Evolutionary conservation across 2,797 vertebrate genomes (phyloP), one percentile per base, ranked within the genome.

Genomic region (Coccyzus lansbergi): DNA sequence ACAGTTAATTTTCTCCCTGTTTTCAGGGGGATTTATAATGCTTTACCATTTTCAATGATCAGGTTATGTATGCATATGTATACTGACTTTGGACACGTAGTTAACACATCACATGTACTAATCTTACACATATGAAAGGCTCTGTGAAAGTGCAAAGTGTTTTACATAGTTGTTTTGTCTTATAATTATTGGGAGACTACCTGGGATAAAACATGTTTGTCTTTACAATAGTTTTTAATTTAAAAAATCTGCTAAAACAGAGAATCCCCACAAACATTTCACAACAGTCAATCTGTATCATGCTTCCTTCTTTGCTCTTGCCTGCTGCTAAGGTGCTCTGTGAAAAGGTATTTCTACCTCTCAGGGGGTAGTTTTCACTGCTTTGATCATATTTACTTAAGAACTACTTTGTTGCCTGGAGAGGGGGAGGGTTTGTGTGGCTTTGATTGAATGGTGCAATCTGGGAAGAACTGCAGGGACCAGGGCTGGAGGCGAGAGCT

Each of bases 21-120:
- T 60, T 82, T 15, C 19, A 19, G n/a, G 16, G 10, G 12, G 74
- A 89, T 51, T 68, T 48, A 14, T 79, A 44, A 34, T 28, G 24
- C 42, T 59, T 82, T n/a, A 74, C 6, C 26, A 17, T 5, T 7
- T 14, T 40, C 44, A 60, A 83, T 70, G 48, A 22, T 33, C 28
- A 40, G 15, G 13, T 42, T 25, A 28, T 0, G 0, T 10, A 40
- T 25, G 4, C 20, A 20, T 15, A n/a, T 6, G 5, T 4, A 4
- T 49, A 26, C 22, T 40, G 58, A 64, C 24, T 40, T 68, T 11
- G 59, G 34, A 20, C 21, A 42, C 31, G 44, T 12, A 8, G 8
- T 63, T 38, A 74, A 44, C 33, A 15, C 5, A 6, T 20, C 1
- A 1, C 25, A 21, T 33, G 4, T 24, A 86, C 58, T 82, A 34